These are phyloP conservation scores for Eueides isabella DNA, from an alignment of 1,140 invertebrate species.

Conservation along the genomic window DNA sequence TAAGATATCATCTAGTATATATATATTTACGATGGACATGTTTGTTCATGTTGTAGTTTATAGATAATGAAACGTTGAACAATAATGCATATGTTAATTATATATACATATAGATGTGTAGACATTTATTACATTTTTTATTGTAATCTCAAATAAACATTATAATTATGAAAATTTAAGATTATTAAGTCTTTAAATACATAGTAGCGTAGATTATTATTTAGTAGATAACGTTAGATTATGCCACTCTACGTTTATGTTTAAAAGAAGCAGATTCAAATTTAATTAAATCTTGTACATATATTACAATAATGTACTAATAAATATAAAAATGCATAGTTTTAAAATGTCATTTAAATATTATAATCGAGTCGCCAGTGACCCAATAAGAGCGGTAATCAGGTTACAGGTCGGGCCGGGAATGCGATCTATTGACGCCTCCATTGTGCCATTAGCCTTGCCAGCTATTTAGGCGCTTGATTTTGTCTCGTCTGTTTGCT, in stretches of 20 bases:
- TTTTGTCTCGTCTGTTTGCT: conserved; percentile 51
- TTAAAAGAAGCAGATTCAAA: no score
- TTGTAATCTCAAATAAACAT: neutral
- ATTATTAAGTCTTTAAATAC: no score
- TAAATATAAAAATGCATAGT: no score
- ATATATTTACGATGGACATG: neutral
- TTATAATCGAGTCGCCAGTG: conserved; percentile 40
- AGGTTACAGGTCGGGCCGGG: conserved; percentile 68
- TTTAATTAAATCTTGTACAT: no score
- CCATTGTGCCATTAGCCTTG: conserved; percentile 72
- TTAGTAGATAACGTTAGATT: no score
- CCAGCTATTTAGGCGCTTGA: conserved; percentile 64
- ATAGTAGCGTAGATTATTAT: no score
- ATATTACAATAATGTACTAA: no score
- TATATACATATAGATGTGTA: neutral
- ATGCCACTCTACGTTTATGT: no score
- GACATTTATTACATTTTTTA: neutral
- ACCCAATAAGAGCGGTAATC: conserved; percentile 57
- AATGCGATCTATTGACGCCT: conserved; percentile 71
- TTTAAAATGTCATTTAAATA: conserved; percentile 21
- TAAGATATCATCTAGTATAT: neutral
- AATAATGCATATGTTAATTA: neutral
- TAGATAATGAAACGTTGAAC: neutral
- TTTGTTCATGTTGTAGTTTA: neutral
- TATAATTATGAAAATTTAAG: no score